A percentile compares a stretch with the other conserved stretches of the same genome.
phyloP scores from a whole-genome alignment of 2,113 vertebrate species.

The Myiopsitta monachus region DNA sequence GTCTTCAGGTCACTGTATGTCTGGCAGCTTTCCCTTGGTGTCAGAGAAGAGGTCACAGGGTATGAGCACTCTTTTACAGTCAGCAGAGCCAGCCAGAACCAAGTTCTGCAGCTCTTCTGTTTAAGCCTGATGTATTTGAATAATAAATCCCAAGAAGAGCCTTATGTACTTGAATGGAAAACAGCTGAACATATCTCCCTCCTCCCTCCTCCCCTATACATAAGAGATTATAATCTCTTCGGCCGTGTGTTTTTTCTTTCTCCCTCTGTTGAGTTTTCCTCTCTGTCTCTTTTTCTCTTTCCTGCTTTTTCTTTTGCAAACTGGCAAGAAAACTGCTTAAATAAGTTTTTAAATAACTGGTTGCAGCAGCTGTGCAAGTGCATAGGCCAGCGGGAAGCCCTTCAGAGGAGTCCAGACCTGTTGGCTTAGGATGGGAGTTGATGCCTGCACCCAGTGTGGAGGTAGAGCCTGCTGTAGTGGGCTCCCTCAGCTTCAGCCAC shows the following conservation, averaged over 20 bases:
- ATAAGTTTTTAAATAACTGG: background rate
- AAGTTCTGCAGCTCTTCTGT: background rate
- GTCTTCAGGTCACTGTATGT: fast-evolving
- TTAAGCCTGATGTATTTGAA: background rate
- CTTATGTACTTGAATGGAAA: background rate
- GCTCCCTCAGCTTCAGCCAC: fast-evolving
- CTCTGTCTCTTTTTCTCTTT: background rate
- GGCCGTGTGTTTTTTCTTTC: background rate
- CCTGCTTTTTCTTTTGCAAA: background rate
- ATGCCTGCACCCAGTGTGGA: fast-evolving
- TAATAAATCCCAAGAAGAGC: background rate
- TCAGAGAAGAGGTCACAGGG: fast-evolving
- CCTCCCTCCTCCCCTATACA: fast-evolving
- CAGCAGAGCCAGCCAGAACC: background rate
- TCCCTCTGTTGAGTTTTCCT: background rate
- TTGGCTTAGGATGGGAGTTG: background rate
- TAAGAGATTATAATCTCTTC: background rate
- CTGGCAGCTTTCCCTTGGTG: background rate
- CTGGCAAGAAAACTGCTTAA: background rate
- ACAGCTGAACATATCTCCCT: background rate
- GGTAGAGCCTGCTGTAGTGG: background rate
- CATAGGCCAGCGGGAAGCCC: background rate
- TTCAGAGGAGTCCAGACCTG: background rate
- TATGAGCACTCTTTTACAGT: background rate
- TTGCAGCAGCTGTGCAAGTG: background rate